Conservation (phyloP, 2,888 invertebrate genomes). For the Vandiemenella viatica region DNA sequence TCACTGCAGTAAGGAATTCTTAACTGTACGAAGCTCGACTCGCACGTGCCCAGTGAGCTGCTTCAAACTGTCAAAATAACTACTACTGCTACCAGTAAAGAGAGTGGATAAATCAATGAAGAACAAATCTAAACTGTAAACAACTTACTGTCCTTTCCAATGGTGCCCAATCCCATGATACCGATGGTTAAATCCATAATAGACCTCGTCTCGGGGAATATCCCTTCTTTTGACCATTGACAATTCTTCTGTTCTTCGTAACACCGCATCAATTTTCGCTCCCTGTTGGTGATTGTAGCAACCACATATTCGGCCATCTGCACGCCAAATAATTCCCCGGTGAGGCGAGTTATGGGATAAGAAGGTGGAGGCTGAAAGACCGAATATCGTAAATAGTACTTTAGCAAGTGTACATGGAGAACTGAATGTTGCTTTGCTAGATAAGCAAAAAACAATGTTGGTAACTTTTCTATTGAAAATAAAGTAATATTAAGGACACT, state of each 20-base stretch:
- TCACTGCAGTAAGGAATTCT: too few relatives aligned
- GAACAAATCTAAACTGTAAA: neutral
- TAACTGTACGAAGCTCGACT: too few relatives aligned
- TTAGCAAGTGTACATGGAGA: too few relatives aligned
- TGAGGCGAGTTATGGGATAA: slow-evolving; percentile 28
- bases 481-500: too few relatives aligned
- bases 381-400: slow-evolving; percentile 3
- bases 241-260: slow-evolving; percentile 26
- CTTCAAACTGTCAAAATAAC: too few relatives aligned
- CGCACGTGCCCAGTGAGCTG: too few relatives aligned
- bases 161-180: slow-evolving; percentile 37
- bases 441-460: too few relatives aligned
- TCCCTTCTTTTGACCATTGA: slow-evolving; percentile 26
- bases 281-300: slow-evolving; percentile 32
- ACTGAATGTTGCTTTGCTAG: too few relatives aligned
- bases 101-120: too few relatives aligned
- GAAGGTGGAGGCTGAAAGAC: slow-evolving; percentile 16
- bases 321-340: slow-evolving; percentile 30
- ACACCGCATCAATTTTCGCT: slow-evolving; percentile 28
- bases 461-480: too few relatives aligned
- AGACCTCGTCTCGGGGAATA: slow-evolving; percentile 26
- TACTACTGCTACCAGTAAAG: too few relatives aligned
- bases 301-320: slow-evolving; percentile 37
- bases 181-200: slow-evolving; percentile 35
- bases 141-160: slow-evolving; percentile 33